These are phyloP conservation scores for Trachemys scripta DNA, from an alignment of 2,113 vertebrate species.

Conservation along the genomic window DNA sequence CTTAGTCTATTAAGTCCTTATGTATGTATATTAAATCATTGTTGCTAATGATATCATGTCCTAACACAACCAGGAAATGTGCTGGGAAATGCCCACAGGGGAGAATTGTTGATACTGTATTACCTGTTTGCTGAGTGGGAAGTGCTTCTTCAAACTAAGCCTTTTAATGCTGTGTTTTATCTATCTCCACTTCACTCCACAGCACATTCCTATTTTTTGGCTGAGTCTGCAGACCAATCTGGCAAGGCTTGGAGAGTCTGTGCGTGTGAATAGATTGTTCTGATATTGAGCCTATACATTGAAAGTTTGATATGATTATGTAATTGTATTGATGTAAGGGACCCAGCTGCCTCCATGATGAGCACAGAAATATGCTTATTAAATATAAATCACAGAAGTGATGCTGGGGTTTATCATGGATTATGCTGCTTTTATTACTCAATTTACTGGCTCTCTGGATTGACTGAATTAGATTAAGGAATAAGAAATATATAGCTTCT, in stretches of 20 bases:
- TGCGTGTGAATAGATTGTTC: neutral
- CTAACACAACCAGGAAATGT: neutral
- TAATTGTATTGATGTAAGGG: neutral
- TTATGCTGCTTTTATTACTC: neutral
- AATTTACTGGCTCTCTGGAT: neutral
- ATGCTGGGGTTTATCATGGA: neutral
- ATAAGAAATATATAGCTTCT: neutral
- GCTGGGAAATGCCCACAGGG: rapidly evolving
- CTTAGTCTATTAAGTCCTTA: neutral
- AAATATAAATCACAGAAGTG: neutral
- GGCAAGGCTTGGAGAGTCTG: neutral
- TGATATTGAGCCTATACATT: rapidly evolving
- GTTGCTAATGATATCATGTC: neutral
- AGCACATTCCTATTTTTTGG: neutral
- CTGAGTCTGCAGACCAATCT: neutral
- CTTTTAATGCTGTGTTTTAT: neutral
- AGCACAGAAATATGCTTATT: neutral
- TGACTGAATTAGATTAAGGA: neutral
- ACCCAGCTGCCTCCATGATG: neutral
- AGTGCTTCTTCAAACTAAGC: neutral
- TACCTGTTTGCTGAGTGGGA: neutral
- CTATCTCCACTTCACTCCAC: neutral
- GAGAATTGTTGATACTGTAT: neutral
- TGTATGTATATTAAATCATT: neutral
- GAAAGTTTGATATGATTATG: neutral